phyloP scores from a whole-genome alignment of 2,888 invertebrate genomes.

The Arenicola marina region DNA sequence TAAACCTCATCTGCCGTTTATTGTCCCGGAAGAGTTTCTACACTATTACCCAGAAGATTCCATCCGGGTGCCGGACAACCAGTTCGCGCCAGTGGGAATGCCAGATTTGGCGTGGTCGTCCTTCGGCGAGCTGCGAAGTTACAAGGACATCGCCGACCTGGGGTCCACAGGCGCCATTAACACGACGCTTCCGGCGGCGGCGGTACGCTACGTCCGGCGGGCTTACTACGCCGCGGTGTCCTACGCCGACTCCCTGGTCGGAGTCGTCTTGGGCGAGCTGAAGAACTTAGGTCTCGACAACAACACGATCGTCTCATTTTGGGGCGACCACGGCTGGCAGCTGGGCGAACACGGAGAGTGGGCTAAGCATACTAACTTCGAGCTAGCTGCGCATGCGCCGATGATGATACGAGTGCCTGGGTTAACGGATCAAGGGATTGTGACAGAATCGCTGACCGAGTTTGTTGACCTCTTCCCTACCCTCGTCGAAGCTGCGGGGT shows the following conservation, averaged over 20 bases:
- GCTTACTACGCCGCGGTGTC: slow-evolving; percentile 35
- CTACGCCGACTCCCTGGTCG: slow-evolving; percentile 35
- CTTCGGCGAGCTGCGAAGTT: slow-evolving; percentile 11
- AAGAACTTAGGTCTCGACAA: slow-evolving; percentile 25
- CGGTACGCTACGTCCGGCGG: slow-evolving; percentile 28
- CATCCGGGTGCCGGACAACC: slow-evolving; percentile 16
- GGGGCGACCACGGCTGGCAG: slow-evolving; percentile 38
- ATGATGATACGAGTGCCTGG: slow-evolving; percentile 20
- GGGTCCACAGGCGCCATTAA: slow-evolving; percentile 15
- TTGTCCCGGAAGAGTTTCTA: slow-evolving; percentile 21
- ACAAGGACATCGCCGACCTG: slow-evolving; percentile 20
- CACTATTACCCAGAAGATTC: slow-evolving; percentile 8
- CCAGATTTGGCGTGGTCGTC: slow-evolving; percentile 18
- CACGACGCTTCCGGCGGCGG: slow-evolving; percentile 8
- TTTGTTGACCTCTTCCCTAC: slow-evolving; percentile 27
- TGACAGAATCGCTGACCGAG: slow-evolving; percentile 8
- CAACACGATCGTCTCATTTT: slow-evolving; percentile 35
- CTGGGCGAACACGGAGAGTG: slow-evolving; percentile 29
- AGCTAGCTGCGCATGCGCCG: slow-evolving; percentile 20
- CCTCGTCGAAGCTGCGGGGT: slow-evolving; percentile 19
- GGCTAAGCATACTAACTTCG: slow-evolving; percentile 25
- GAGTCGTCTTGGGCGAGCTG: slow-evolving; percentile 32
- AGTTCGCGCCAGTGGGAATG: slow-evolving; percentile 17
- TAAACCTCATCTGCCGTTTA: slow-evolving; percentile 20
- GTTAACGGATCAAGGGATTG: slow-evolving; percentile 4